A percentile compares a stretch with the other conserved stretches of the same genome.
phyloP scores from a whole-genome alignment of 1,140 invertebrate genomes.

The Drosophila pseudoobscura region DNA sequence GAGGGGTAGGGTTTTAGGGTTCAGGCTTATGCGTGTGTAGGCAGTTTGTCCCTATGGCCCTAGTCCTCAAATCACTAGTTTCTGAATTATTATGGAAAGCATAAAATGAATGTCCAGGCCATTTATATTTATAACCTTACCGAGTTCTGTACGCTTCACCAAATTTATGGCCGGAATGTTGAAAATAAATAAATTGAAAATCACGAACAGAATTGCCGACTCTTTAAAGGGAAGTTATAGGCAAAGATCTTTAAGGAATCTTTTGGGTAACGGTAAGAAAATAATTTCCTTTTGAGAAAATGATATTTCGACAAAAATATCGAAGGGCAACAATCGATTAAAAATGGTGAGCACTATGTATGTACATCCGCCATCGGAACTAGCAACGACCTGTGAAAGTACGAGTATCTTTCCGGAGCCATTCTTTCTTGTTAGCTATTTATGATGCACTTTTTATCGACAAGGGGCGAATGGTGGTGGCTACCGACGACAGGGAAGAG shows the following conservation, averaged over 20 bases:
- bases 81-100: constrained; percentile 79
- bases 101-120: constrained; percentile 76
- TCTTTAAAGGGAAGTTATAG: constrained; percentile 14
- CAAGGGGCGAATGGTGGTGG: too few relatives aligned
- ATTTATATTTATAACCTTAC: constrained; percentile 81
- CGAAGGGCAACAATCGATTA: too few relatives aligned
- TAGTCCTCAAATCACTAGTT: constrained; percentile 72
- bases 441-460: background rate
- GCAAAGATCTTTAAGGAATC: too few relatives aligned
- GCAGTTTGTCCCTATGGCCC: constrained; percentile 56
- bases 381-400: too few relatives aligned
- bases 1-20: constrained; percentile 14
- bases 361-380: too few relatives aligned
- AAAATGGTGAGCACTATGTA: too few relatives aligned
- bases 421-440: background rate
- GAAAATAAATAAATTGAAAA: constrained; percentile 65
- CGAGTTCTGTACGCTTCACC: constrained; percentile 66
- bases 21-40: constrained; percentile 68
- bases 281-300: too few relatives aligned
- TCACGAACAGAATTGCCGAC: background rate
- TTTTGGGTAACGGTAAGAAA: too few relatives aligned
- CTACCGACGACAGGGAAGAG: background rate
- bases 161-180: constrained; percentile 66
- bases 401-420: too few relatives aligned
- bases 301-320: too few relatives aligned